Percentiles rank a stretch among this genome's conserved stretches.
Evolutionary conservation across 2,888 invertebrate genomes (phyloP).

Genomic region (Noctua comes): DNA sequence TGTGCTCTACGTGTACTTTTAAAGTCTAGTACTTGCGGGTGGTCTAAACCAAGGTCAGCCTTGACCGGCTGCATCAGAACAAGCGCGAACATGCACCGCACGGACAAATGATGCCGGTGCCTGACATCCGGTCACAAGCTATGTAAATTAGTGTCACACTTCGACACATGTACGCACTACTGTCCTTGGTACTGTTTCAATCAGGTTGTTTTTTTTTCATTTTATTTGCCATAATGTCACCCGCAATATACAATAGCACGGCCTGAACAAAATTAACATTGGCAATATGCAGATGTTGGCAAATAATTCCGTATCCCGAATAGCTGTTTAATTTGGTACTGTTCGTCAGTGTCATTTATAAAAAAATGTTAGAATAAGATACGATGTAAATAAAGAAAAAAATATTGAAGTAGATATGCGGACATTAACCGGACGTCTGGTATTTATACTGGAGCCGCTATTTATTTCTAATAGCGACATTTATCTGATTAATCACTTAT

Average conservation of each 20-base stretch:
- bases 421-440: constrained; percentile 40
- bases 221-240: constrained; percentile 59
- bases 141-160: constrained; percentile 84
- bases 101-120: constrained; percentile 80
- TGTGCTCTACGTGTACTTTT: not conserved
- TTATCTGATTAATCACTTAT: constrained; percentile 29
- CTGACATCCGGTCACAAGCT: constrained; percentile 84
- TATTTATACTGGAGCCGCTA: constrained; percentile 35
- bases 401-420: constrained; percentile 25
- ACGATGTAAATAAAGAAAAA: constrained; percentile 16
- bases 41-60: constrained; percentile 70
- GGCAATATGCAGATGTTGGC: not conserved
- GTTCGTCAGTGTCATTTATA: constrained; percentile 20
- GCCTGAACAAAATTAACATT: not conserved
- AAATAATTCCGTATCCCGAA: not conserved
- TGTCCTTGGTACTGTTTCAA: constrained; percentile 79
- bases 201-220: constrained; percentile 55
- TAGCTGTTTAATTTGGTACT: constrained; percentile 18
- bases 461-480: constrained; percentile 44
- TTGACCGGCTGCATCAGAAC: constrained; percentile 67
- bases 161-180: constrained; percentile 75
- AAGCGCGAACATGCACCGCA: constrained; percentile 76
- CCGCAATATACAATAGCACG: not conserved
- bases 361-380: constrained; percentile 10
- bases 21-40: constrained; percentile 55